Conservation (phyloP, 1,140 invertebrate species). For the Euura lappo region DNA sequence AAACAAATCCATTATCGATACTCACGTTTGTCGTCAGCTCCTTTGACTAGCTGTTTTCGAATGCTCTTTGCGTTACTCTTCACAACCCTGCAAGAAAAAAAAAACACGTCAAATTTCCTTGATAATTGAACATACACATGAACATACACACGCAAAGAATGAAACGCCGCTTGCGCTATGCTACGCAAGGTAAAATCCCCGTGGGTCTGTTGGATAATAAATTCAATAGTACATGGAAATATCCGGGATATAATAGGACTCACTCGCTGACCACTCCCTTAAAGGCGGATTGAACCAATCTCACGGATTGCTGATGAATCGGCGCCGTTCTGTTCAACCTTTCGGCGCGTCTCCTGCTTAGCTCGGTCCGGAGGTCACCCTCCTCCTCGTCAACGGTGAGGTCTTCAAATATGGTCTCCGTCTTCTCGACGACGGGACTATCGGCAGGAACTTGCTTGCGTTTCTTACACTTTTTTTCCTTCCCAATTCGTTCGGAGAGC, state of each 20-base stretch:
- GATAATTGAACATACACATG: too few species aligned
- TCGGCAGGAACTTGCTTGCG: constrained; percentile 33
- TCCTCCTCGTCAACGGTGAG: constrained; percentile 48
- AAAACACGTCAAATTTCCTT: neutral
- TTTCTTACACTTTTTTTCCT: constrained; percentile 52
- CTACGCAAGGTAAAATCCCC: too few species aligned
- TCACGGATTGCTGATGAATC: constrained; percentile 45
- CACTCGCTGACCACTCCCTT: constrained; percentile 57
- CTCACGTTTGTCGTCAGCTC: constrained; percentile 45
- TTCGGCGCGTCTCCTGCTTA: constrained; percentile 53
- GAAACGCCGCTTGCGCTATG: too few species aligned
- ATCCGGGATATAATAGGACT: constrained; percentile 24
- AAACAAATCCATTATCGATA: constrained; percentile 18
- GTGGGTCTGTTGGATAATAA: too few species aligned
- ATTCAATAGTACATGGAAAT: too few species aligned
- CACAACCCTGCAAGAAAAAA: constrained; percentile 39
- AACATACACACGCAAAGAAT: too few species aligned
- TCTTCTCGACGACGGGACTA: constrained; percentile 27
- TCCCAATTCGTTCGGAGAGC: constrained; percentile 48
- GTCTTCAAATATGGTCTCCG: constrained; percentile 40
- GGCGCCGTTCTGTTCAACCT: constrained; percentile 47
- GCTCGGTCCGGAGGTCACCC: constrained; percentile 47
- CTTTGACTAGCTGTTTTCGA: constrained; percentile 41
- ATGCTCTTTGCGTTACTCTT: constrained; percentile 48
- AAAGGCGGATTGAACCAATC: constrained; percentile 55